phyloP scores from a whole-genome alignment of 2,113 vertebrate genomes.

The Charina bottae region DNA sequence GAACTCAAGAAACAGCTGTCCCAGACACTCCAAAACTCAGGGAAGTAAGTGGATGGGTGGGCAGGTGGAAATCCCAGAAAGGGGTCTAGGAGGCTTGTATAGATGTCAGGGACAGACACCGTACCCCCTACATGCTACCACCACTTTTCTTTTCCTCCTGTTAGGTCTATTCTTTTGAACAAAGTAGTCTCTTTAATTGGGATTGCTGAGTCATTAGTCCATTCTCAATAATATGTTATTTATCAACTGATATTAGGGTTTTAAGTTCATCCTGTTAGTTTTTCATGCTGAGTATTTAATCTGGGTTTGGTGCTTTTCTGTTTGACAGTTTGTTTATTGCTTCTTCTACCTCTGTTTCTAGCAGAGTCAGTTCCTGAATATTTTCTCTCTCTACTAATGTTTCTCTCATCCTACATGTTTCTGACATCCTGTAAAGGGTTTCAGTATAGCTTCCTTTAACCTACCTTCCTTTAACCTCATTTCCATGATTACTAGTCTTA shows the following conservation, averaged over 20 bases:
- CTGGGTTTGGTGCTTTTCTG: not conserved
- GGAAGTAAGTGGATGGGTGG: not conserved
- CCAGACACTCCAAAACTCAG: not conserved
- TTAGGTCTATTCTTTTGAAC: not conserved
- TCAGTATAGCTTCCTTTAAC: not conserved
- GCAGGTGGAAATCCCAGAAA: not conserved
- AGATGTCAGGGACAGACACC: not conserved
- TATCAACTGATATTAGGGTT: not conserved
- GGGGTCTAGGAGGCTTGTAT: not conserved
- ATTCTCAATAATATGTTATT: not conserved
- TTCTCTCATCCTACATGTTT: not conserved
- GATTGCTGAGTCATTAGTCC: not conserved
- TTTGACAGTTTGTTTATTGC: not conserved
- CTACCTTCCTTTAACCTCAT: not conserved
- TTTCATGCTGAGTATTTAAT: not conserved
- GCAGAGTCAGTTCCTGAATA: not conserved
- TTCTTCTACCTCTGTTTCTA: not conserved
- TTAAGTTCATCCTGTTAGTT: not conserved
- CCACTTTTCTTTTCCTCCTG: not conserved
- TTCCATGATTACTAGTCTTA: not conserved
- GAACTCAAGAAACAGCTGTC: not conserved
- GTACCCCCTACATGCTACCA: not conserved
- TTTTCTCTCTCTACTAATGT: not conserved
- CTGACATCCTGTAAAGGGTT: not conserved
- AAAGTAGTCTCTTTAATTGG: not conserved